Percentiles rank a stretch among this genome's conserved stretches.
These are phyloP conservation scores for Lepeophtheirus nordmannii DNA, from an alignment of 2,888 invertebrate species.

Conservation along the genomic window DNA sequence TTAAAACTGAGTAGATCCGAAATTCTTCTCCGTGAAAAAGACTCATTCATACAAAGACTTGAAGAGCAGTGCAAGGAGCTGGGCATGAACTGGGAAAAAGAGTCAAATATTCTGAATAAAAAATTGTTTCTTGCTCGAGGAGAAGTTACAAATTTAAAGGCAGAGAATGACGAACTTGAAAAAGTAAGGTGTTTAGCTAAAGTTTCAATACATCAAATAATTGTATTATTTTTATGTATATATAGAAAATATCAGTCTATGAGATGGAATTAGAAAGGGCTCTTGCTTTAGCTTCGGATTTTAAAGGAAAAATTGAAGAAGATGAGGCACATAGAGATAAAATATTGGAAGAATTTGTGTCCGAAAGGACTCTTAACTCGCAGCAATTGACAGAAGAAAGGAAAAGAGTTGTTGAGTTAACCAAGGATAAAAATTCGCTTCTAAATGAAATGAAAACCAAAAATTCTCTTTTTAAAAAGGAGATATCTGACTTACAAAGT, in stretches of 20 bases:
- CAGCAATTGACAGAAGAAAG: not conserved
- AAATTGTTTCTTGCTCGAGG: not conserved
- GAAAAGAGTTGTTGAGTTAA: not conserved
- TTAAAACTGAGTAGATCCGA: not conserved
- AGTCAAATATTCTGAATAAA: not conserved
- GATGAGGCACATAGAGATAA: conserved; percentile 9
- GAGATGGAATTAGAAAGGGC: conserved; percentile 14
- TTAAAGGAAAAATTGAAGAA: conserved; percentile 12
- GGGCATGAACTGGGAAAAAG: not conserved
- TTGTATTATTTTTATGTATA: not conserved
- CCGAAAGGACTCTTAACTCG: not conserved
- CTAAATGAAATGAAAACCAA: not conserved
- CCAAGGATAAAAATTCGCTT: not conserved
- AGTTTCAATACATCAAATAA: not conserved
- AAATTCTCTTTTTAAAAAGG: not conserved
- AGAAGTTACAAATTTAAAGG: not conserved
- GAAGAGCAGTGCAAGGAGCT: not conserved
- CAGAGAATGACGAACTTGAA: not conserved
- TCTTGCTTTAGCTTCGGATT: not conserved
- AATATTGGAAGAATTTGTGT: conserved; percentile 2
- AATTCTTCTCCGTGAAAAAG: not conserved
- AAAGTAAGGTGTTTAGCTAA: not conserved
- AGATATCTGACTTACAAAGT: not conserved
- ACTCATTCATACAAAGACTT: not conserved
- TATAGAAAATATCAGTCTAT: conserved; percentile 7